Evolutionary conservation across 1,140 invertebrate genomes (phyloP).

Genomic region (Musca domestica): DNA sequence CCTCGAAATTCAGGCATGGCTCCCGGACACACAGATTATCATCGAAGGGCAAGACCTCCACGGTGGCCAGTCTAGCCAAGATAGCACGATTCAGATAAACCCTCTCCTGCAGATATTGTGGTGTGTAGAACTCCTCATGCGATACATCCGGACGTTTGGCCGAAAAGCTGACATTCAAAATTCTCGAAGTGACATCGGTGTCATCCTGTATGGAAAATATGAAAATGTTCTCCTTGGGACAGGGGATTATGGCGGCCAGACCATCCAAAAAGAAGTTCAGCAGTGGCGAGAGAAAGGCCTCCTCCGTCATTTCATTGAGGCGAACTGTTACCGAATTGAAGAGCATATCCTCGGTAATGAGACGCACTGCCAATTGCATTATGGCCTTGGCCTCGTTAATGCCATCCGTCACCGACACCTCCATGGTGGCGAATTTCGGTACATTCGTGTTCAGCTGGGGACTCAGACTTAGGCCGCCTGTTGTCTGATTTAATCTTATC

Average conservation of each 20-base stretch:
- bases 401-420: slow-evolving; percentile 88
- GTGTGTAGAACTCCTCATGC: slow-evolving; percentile 77
- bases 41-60: slow-evolving; percentile 92
- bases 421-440: slow-evolving; percentile 88
- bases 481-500: slow-evolving; percentile 77
- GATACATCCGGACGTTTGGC: slow-evolving; percentile 75
- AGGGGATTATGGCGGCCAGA: slow-evolving; percentile 86
- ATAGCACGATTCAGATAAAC: slow-evolving; percentile 88
- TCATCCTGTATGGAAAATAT: slow-evolving; percentile 93
- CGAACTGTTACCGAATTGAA: slow-evolving; percentile 92
- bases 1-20: slow-evolving; percentile 93
- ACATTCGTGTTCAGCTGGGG: slow-evolving; percentile 95
- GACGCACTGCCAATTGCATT: slow-evolving; percentile 82
- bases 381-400: slow-evolving; percentile 87
- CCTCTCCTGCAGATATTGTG: slow-evolving; percentile 88
- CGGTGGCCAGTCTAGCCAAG: slow-evolving; percentile 80
- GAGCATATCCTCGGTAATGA: slow-evolving; percentile 94
- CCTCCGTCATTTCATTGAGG: slow-evolving; percentile 88
- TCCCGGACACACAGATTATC: slow-evolving; percentile 96
- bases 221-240: slow-evolving; percentile 89
- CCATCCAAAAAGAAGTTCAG: slow-evolving; percentile 89
- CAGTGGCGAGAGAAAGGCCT: slow-evolving; percentile 88
- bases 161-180: slow-evolving; percentile 94
- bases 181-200: slow-evolving; percentile 80
- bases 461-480: slow-evolving; percentile 83